phyloP scores from a whole-genome alignment of 2,888 invertebrate species.

The Chalcosyrphus nemorum region DNA sequence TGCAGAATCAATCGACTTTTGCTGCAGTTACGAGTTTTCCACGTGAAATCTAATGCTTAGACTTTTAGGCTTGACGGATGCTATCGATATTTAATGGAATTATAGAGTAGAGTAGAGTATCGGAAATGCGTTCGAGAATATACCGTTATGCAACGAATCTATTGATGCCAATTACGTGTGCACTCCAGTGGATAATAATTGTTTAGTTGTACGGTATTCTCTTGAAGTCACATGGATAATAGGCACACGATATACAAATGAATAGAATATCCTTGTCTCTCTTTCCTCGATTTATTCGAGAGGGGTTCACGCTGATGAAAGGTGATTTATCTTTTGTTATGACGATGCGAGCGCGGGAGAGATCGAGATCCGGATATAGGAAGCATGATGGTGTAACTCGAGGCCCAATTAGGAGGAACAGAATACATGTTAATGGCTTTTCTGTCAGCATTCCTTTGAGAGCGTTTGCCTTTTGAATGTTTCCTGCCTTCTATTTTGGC shows the following conservation, averaged over 20 bases:
- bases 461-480: slow-evolving; percentile 46
- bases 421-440: slow-evolving; percentile 65
- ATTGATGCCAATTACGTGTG: slow-evolving; percentile 14
- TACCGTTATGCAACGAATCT: neutral
- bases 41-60: no score
- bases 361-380: neutral
- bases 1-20: no score
- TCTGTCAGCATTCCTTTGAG: slow-evolving; percentile 56
- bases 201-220: neutral
- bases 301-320: slow-evolving; percentile 14
- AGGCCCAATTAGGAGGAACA: slow-evolving; percentile 65
- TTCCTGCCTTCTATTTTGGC: neutral
- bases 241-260: neutral
- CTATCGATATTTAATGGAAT: neutral
- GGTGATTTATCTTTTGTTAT: slow-evolving; percentile 38
- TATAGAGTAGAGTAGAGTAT: no score
- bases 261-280: neutral
- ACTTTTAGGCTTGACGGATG: no score
- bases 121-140: neutral
- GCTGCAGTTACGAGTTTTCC: no score
- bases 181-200: slow-evolving; percentile 9
- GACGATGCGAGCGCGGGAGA: neutral
- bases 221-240: neutral
- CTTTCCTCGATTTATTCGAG: neutral
- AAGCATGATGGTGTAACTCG: slow-evolving; percentile 52